Base-by-base conservation (phyloP, 2,888 invertebrate species). In the Harpalus rufipes region DNA sequence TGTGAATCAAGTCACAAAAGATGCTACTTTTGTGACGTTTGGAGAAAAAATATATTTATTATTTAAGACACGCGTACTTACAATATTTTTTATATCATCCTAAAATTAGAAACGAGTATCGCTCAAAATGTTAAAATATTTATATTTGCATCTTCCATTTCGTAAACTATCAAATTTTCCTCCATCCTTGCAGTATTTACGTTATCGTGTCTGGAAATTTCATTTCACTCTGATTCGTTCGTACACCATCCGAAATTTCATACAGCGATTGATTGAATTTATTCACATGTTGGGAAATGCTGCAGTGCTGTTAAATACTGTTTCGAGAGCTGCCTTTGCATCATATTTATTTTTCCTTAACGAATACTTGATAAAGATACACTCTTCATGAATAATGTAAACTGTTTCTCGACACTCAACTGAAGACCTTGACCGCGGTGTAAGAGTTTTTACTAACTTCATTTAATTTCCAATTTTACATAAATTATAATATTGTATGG, bases 271-370 rank as follows among this genome's bases (percentile, higher is more conserved):
- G 63, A 81, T 81, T 81, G 41, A 65, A 81, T 81, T 81, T 81
- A 65, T 81, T 81, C 81, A 41, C 79, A 81, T 51, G 41, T 81
- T 61, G 63, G 18, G 63, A 61, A 81, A 7, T 81, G 41, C 6
- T 59, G 79, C 58, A 80, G 8, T 65, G 81, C 44, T n/a, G 81
- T 59, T 80, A 80, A 80, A 81, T 81, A 81, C 44, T 39, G 16
- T 18, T 41, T 44, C 32, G 63, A 78, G 56, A 56, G 58, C 56
- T 32, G 56, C 21, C 7, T 58, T 59, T 16, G 51, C 41, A 44
- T 44, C 65, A 81, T 81, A 81, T 81, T 81, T 81, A 81, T 65
- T 65, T 81, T 81, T 63, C 65, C 25, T 65, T 81, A 81, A 81
- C 81, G 81, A 81, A 81, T 65, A 65, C 65, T 81, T 78, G 78